These are phyloP conservation scores for Palloptera scutellata DNA, from an alignment of 2,888 invertebrate genomes.

Conservation along the genomic window DNA sequence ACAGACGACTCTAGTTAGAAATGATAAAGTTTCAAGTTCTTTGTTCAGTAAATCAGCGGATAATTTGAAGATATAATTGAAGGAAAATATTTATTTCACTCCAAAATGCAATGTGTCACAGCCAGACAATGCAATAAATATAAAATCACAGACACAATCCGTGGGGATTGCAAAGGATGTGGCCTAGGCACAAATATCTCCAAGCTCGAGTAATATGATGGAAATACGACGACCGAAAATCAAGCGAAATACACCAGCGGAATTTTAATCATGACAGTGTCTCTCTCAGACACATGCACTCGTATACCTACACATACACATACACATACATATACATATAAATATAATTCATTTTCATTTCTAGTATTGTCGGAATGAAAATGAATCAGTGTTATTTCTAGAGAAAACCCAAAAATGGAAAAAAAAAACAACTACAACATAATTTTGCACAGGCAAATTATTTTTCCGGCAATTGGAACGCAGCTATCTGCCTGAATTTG, in stretches of 20 bases:
- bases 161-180: conserved; percentile 29
- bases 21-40: too few species aligned
- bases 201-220: conserved; percentile 10
- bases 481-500: too few species aligned
- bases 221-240: conserved; percentile 5
- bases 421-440: too few species aligned
- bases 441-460: too few species aligned
- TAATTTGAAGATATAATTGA: too few species aligned
- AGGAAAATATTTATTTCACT: conserved; percentile 1
- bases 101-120: conserved; percentile 24
- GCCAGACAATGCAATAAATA: conserved; percentile 33
- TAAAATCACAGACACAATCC: conserved; percentile 37
- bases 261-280: conserved; percentile 17
- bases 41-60: too few species aligned
- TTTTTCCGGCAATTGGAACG: too few species aligned
- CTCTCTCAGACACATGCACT: conserved; percentile 7
- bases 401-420: too few species aligned
- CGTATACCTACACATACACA: conserved; percentile 10
- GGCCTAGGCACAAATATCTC: neutral
- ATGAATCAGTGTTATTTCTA: too few species aligned
- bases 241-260: conserved; percentile 4
- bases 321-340: conserved; percentile 16
- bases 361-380: too few species aligned
- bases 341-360: neutral
- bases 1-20: too few species aligned